Evolutionary conservation across 2,113 vertebrate species (phyloP), one percentile per base, ranked within the genome.

Genomic region (Oreochromis niloticus): DNA sequence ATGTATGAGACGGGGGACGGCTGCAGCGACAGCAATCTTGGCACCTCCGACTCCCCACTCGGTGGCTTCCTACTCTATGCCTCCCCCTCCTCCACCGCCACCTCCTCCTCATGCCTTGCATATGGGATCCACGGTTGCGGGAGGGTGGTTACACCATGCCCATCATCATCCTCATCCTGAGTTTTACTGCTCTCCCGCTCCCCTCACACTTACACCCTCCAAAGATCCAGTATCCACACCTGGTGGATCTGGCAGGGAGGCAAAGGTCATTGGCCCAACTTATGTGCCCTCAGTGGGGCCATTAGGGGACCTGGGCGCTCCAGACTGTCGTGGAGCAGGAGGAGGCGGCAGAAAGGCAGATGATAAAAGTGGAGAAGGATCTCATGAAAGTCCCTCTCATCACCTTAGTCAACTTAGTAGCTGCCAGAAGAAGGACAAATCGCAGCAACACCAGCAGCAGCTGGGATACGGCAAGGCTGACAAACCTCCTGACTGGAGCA

Each of bases 241-340:
- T 7, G 94, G 93, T 5, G 82, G 96, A 50, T 96, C 97, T n/a
- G 83, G 85, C 75, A 91, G 91, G 73, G 98, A 98, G 90, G 93
- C 96, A 7, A 98, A 98, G 95, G 94, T 97, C 88, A 97, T 94
- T 1, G 97, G 97, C 48, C 97, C 98, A 78, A 98, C 98, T 0
- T 97, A 97, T 36, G 97, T 99, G 94, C 98, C 98, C 93, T 99
- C 98, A 0, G 97, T 97, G 81, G 98, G 97, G 6, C 97, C 97
- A 59, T 88, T 97, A 80, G 95, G 96, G 3, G 97, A 99, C 94
- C 94, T 96, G n/a, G 94, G 92, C 2, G 80, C 96, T 3, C 95
- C 96, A 1, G 97, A 98, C 68, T 97, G 97, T 36, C 94, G 96
- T 2, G 97, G 96, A 9, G 92, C 96, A 88, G 96, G 96, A 3